These are phyloP conservation scores for Semaprochilodus insignis DNA, from an alignment of 2,797 vertebrate genomes.

Conservation along the genomic window DNA sequence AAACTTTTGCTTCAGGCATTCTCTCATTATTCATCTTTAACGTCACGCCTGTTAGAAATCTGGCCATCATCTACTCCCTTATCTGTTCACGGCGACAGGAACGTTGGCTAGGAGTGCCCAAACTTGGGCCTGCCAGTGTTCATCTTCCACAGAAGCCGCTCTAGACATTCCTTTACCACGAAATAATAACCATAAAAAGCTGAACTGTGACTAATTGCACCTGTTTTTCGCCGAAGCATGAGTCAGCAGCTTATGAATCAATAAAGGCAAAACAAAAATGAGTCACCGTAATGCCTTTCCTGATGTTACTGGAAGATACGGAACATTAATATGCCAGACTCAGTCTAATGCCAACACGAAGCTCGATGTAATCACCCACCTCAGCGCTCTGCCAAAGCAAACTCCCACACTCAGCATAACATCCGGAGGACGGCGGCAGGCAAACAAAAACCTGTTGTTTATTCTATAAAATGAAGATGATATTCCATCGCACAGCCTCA, in stretches of 20 bases:
- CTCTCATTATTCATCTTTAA: too few species aligned
- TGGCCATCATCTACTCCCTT: too few species aligned
- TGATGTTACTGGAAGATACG: conserved; percentile 13
- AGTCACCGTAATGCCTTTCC: conserved; percentile 8
- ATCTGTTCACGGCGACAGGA: too few species aligned
- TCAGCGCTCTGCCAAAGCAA: neutral
- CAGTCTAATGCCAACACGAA: conserved; percentile 16
- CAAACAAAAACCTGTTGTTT: conserved; percentile 15
- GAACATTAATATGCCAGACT: conserved; percentile 25
- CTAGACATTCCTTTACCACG: too few species aligned
- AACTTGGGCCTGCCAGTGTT: too few species aligned
- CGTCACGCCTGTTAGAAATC: too few species aligned
- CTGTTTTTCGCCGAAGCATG: conserved; percentile 6
- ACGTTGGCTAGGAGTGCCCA: too few species aligned
- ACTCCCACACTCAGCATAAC: conserved; percentile 14
- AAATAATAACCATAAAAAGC: neutral
- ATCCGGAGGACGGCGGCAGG: conserved; percentile 5
- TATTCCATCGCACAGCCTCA: too few species aligned
- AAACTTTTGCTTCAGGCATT: too few species aligned
- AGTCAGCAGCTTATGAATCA: conserved; percentile 30
- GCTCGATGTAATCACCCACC: conserved; percentile 19
- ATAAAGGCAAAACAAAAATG: neutral
- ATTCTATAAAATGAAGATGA: neutral
- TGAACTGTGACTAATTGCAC: neutral
- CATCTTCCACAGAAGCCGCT: too few species aligned